These are phyloP conservation scores for Urocynchramus pylzowi DNA, from an alignment of 2,113 vertebrate genomes.

Conservation along the genomic window DNA sequence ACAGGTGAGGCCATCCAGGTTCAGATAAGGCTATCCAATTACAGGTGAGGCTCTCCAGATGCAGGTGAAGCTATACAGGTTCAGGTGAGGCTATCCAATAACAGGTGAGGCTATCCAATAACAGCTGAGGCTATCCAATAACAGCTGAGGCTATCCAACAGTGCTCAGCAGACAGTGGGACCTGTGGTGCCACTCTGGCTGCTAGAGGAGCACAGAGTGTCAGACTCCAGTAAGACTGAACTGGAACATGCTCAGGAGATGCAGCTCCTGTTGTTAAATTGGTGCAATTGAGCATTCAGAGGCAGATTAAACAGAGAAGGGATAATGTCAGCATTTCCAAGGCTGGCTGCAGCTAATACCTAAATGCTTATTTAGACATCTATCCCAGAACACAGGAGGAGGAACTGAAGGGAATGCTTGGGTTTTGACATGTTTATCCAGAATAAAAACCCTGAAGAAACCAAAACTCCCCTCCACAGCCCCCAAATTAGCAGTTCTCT, in stretches of 20 bases:
- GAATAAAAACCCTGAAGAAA: not conserved
- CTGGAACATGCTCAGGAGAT: not conserved
- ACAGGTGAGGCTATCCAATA: too few relatives aligned
- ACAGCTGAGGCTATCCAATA: too few relatives aligned
- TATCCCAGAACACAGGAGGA: not conserved
- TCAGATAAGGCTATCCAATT: too few relatives aligned
- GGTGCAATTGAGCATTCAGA: not conserved
- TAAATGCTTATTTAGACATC: not conserved
- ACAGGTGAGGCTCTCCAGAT: too few relatives aligned
- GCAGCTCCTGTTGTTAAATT: not conserved
- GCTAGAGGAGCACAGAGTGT: not conserved
- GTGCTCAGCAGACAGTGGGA: not conserved
- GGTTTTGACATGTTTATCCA: not conserved
- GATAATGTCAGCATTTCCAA: not conserved
- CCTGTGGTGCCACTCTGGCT: not conserved
- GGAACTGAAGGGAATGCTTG: not conserved
- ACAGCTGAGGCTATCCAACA: too few relatives aligned
- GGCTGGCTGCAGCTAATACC: not conserved
- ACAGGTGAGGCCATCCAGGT: fast-evolving
- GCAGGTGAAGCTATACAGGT: fast-evolving
- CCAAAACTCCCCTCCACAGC: not conserved
- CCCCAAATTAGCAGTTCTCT: not conserved
- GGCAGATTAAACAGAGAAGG: not conserved
- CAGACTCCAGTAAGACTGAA: not conserved
- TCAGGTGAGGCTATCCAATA: too few relatives aligned